phyloP scores from a whole-genome alignment of 2,113 vertebrate genomes.

The Solea senegalensis region DNA sequence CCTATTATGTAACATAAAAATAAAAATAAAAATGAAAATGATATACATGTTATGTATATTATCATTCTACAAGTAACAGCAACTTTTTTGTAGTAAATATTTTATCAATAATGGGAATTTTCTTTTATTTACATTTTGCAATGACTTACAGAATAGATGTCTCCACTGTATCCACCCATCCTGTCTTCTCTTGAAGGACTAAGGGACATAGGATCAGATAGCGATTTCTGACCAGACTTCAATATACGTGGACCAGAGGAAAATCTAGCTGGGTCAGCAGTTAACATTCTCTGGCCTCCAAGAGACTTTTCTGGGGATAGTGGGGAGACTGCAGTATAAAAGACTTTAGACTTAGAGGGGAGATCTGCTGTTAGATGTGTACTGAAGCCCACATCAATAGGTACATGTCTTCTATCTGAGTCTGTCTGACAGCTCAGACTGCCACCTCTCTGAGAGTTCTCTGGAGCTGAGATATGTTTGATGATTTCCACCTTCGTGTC shows the following conservation, averaged over 20 bases:
- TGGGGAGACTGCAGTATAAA: conserved; percentile 92
- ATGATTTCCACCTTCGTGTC: conserved; percentile 95
- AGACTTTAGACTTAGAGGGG: conserved; percentile 89
- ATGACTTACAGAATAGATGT: conserved; percentile 91
- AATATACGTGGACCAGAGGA: conserved; percentile 91
- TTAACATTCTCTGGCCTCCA: conserved; percentile 90
- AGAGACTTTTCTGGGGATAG: conserved; percentile 89
- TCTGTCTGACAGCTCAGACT: conserved; percentile 96
- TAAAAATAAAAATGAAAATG: not conserved
- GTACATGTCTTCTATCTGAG: conserved; percentile 89
- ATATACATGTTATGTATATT: too few species aligned
- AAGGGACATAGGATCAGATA: conserved; percentile 95
- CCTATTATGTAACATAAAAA: conserved; percentile 40
- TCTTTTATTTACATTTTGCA: conserved; percentile 23
- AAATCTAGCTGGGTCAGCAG: conserved; percentile 88
- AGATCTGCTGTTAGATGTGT: conserved; percentile 89
- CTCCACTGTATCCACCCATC: conserved; percentile 90
- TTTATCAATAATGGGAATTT: not conserved
- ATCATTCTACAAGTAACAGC: not conserved
- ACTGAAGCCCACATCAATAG: conserved; percentile 91
- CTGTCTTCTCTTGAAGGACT: conserved; percentile 93
- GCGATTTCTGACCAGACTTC: conserved; percentile 92
- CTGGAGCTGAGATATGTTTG: conserved; percentile 95
- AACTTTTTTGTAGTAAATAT: not conserved
- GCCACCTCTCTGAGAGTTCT: conserved; percentile 91